Conservation (phyloP, 1,140 invertebrate species). For the Anoplolepis gracilipes region DNA sequence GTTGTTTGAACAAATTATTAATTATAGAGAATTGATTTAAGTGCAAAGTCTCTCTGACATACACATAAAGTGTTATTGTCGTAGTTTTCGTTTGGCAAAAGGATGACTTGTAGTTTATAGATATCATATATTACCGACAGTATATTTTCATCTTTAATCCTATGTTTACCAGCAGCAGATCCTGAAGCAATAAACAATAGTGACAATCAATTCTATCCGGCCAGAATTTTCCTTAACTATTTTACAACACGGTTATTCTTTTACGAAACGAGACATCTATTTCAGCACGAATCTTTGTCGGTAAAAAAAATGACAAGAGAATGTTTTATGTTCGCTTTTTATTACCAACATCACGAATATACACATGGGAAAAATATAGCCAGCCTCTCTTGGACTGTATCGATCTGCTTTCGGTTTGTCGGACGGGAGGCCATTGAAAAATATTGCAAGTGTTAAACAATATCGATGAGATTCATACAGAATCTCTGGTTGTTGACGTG, state of each 20-base stretch:
- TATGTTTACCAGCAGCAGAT: neutral
- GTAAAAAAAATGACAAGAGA: neutral
- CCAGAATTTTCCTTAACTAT: constrained; percentile 36
- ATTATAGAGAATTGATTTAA: neutral
- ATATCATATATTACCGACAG: neutral
- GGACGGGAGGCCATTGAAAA: constrained; percentile 24
- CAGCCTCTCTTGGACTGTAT: constrained; percentile 15
- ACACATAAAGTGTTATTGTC: neutral
- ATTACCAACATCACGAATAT: constrained; percentile 15
- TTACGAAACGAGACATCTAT: constrained; percentile 25
- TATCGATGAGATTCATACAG: constrained; percentile 38
- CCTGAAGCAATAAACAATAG: constrained; percentile 14
- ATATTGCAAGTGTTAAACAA: constrained; percentile 52
- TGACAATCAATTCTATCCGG: neutral
- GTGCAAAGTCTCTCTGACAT: neutral
- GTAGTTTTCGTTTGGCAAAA: neutral
- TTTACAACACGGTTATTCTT: constrained; percentile 12
- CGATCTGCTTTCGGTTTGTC: constrained; percentile 44
- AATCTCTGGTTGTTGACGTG: constrained; percentile 23
- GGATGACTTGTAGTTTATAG: neutral
- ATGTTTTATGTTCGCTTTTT: constrained; percentile 54
- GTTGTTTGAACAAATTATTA: neutral
- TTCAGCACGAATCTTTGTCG: constrained; percentile 30
- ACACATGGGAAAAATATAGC: constrained; percentile 32
- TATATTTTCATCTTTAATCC: constrained; percentile 35